Percentiles rank a stretch among this genome's conserved stretches.
phyloP scores from a whole-genome alignment of 1,140 invertebrate genomes.

The Heliconius eleuchia region DNA sequence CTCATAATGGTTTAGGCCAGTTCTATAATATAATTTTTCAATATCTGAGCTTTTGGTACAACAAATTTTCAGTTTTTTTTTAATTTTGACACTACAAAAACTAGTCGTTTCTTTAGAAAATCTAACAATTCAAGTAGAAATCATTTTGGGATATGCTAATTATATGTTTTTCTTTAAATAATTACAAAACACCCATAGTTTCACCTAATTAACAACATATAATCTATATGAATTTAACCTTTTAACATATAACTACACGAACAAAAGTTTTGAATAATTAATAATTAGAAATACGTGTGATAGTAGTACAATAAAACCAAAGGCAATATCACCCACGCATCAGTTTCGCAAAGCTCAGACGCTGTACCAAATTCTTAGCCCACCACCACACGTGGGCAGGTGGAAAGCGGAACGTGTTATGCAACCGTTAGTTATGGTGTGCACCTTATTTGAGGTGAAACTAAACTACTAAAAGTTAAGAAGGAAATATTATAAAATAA shows the following conservation, averaged over 20 bases:
- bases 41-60: too few species aligned
- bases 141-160: too few species aligned
- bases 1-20: too few species aligned
- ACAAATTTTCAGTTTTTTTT: too few species aligned
- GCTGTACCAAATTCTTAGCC: constrained; percentile 61
- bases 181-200: too few species aligned
- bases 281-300: constrained; percentile 3
- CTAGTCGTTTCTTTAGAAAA: too few species aligned
- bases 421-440: constrained; percentile 62
- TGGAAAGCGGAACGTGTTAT: constrained; percentile 71
- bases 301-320: constrained; percentile 28
- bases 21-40: too few species aligned
- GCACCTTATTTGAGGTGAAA: constrained; percentile 65
- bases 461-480: not conserved
- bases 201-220: too few species aligned
- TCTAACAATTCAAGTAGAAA: too few species aligned
- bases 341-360: constrained; percentile 56
- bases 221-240: not conserved
- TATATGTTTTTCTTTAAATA: too few species aligned
- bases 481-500: not conserved
- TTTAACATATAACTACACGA: not conserved
- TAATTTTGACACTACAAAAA: too few species aligned
- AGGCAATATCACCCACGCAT: constrained; percentile 36
- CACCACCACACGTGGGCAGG: constrained; percentile 60
- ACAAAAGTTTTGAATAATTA: not conserved